Evolutionary conservation across 2,888 invertebrate genomes (phyloP), one percentile per base, ranked within the genome.

Genomic region (Tortrix viridana): DNA sequence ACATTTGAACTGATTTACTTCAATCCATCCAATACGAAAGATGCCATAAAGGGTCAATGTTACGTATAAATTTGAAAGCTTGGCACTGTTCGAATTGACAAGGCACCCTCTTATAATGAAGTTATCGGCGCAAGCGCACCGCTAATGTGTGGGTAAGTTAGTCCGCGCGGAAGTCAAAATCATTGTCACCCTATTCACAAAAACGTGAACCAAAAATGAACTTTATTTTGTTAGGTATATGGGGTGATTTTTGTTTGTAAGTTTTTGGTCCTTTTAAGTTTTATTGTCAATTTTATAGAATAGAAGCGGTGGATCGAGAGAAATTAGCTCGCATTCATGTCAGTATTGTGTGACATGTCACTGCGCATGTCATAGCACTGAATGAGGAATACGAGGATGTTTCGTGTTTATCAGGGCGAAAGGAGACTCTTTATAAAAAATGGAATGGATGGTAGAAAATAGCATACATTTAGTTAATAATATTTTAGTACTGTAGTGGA

Each of bases 311-410:
- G 83, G 73, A 85, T 85, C 89, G 89, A 88, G 88, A 86, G 88
- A 82, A 92, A 91, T 92, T 90, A 91, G 88, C 77, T 79, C 77
- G 80, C 86, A 89, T 89, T 91, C 85, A 89, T 84, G 82, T 80
- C 80, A 71, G 66, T 66, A 80, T 85, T 85, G 84, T 82, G 47
- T 74, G 77, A 74, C 75, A 68, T 74, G 74, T 80, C 79, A 77
- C 75, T 76, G 67, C 67, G 71, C 66, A 63, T 53, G 62, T 67
- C 59, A 60, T 57, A 64, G 61, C 61, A 63, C 54, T 62, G 62
- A 62, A 62, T 62, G 43, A 63, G 63, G 63, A 63, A 56, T 57
- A 62, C 57, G 43, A 63, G 63, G 63, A 63, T 63, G 63, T 63
- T 47, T 58, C 52, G 52, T 52, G 44, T 52, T 50, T 56, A 53